phyloP scores from a whole-genome alignment of 2,888 invertebrate genomes.

The Pelosia muscerda region DNA sequence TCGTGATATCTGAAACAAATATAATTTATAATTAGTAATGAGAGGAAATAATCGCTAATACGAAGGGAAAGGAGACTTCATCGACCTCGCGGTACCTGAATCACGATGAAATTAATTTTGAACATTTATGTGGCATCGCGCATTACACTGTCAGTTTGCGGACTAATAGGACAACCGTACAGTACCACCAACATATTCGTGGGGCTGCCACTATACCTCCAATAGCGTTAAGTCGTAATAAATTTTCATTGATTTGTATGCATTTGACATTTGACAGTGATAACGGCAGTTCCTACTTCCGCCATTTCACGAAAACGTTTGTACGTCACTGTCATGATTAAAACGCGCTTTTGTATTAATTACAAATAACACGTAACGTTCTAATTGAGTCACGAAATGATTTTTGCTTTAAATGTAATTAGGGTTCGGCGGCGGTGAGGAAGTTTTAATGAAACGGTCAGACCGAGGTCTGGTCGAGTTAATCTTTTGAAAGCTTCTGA shows the following conservation, averaged over 20 bases:
- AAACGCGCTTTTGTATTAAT: conserved; percentile 38
- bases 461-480: conserved; percentile 66
- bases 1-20: conserved; percentile 79
- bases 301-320: no score
- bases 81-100: conserved; percentile 62
- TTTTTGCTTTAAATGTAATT: conserved; percentile 70
- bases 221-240: no score
- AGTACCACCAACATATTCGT: no score
- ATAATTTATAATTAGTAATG: conserved; percentile 61
- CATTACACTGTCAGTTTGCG: neutral
- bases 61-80: conserved; percentile 62
- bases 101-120: conserved; percentile 63
- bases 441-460: conserved; percentile 77
- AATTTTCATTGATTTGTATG: no score
- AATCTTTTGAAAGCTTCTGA: conserved; percentile 79
- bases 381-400: conserved; percentile 63
- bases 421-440: conserved; percentile 51
- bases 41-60: conserved; percentile 55
- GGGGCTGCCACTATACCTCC: no score
- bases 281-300: no score
- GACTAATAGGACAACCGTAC: no score
- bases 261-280: no score
- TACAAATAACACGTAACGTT: conserved; percentile 45
- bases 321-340: conserved; percentile 32
- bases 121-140: conserved; percentile 12